Evolutionary conservation across 2,113 vertebrate species (phyloP).

Genomic region (Hyaena hyaena): DNA sequence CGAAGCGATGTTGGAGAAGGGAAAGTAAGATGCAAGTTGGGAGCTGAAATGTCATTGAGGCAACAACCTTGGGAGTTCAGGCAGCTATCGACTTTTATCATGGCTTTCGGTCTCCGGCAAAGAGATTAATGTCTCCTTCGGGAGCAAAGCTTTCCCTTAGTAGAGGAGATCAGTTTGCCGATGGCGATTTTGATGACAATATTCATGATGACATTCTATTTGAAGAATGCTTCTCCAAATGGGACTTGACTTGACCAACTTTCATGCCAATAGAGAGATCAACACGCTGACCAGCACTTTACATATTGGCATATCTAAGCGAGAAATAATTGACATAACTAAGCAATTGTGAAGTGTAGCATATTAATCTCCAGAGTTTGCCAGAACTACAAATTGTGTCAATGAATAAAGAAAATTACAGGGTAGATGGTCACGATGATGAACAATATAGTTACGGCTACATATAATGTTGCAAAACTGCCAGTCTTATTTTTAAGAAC

Average conservation of each 20-base stretch:
- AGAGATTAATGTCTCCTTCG: background rate
- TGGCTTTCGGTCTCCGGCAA: background rate
- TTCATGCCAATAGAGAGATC: background rate
- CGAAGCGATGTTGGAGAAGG: conserved; percentile 40
- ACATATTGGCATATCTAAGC: background rate
- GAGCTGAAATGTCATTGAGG: background rate
- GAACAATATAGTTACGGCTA: background rate
- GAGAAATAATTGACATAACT: background rate
- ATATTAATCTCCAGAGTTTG: background rate
- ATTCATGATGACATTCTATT: background rate
- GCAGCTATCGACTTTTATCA: background rate
- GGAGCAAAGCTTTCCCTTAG: background rate
- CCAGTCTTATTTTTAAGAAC: conserved; percentile 1
- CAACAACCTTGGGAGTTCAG: background rate
- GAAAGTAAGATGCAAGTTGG: conserved; percentile 9
- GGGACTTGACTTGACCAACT: conserved; percentile 6
- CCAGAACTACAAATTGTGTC: background rate
- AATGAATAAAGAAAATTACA: background rate
- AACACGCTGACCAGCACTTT: background rate
- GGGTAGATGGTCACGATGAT: background rate
- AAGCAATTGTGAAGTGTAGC: background rate
- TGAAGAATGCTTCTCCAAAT: conserved; percentile 7
- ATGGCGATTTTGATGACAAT: background rate
- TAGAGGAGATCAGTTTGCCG: background rate
- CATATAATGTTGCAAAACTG: background rate